Conservation (phyloP, 2,113 vertebrate species). For the Progne subis region DNA sequence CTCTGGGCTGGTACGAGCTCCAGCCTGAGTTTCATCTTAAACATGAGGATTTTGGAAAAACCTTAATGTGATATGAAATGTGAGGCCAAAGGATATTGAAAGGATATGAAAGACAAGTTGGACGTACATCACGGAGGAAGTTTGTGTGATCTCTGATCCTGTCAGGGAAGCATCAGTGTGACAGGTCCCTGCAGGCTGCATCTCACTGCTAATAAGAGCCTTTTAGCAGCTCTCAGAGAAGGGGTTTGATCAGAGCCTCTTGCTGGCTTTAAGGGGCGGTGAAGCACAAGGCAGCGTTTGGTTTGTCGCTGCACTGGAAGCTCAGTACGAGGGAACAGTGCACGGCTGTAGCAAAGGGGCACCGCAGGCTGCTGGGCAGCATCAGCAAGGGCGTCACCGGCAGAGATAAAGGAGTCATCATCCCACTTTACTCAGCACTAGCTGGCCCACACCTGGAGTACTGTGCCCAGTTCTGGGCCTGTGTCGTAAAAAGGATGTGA, state of each 20-base stretch:
- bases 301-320: background rate
- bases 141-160: conserved; percentile 33
- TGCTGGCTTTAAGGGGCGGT: background rate
- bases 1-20: background rate
- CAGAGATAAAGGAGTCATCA: background rate
- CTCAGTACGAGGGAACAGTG: background rate
- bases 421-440: background rate
- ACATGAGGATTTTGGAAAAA: background rate
- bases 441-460: background rate
- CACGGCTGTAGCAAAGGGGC: background rate
- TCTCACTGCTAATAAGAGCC: background rate
- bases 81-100: background rate
- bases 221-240: background rate
- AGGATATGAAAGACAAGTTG: background rate
- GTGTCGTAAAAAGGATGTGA: background rate
- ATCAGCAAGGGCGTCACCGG: background rate
- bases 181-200: background rate
- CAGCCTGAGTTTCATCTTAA: background rate
- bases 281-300: background rate
- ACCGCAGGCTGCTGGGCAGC: background rate
- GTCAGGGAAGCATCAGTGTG: background rate
- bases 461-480: background rate
- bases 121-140: background rate
- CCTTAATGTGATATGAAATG: background rate
- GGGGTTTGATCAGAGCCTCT: background rate